A percentile compares a stretch with the other conserved stretches of the same genome.
These are phyloP conservation scores for Vireo altiloquus DNA, from an alignment of 2,113 vertebrate species.

Conservation along the genomic window DNA sequence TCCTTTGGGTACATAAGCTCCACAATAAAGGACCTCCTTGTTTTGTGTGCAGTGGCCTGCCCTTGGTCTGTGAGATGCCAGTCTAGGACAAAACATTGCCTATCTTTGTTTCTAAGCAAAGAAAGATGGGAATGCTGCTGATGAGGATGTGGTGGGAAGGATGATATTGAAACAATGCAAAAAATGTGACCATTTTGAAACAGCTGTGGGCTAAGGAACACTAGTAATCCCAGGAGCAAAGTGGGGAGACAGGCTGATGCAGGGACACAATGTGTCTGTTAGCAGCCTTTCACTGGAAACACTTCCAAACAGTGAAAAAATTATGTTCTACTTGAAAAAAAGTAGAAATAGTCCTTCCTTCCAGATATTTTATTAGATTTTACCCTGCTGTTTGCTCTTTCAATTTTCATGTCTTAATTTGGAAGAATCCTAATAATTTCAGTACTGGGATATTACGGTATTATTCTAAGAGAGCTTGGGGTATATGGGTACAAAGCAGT, in stretches of 20 bases:
- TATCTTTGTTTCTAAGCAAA: neutral
- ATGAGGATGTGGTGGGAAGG: neutral
- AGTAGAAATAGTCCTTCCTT: neutral
- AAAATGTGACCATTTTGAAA: neutral
- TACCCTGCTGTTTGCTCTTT: neutral
- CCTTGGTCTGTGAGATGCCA: neutral
- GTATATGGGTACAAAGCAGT: neutral
- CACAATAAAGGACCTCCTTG: neutral
- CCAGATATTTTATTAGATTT: neutral
- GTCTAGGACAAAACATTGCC: neutral
- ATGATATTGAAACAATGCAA: slow-evolving; percentile 3
- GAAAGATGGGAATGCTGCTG: neutral
- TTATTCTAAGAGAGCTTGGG: neutral
- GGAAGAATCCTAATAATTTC: neutral
- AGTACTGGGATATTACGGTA: neutral
- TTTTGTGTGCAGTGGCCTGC: neutral
- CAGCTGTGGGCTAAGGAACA: slow-evolving; percentile 21
- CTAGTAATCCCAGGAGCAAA: neutral
- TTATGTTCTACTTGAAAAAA: neutral
- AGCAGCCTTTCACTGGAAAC: neutral
- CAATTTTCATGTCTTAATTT: neutral
- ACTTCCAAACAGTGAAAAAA: neutral
- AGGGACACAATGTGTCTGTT: neutral
- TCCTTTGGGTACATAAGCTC: neutral
- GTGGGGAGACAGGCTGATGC: neutral